Evolutionary conservation across 2,888 invertebrate genomes (phyloP), one percentile per base, ranked within the genome.

Genomic region (Pegoplata infirma): DNA sequence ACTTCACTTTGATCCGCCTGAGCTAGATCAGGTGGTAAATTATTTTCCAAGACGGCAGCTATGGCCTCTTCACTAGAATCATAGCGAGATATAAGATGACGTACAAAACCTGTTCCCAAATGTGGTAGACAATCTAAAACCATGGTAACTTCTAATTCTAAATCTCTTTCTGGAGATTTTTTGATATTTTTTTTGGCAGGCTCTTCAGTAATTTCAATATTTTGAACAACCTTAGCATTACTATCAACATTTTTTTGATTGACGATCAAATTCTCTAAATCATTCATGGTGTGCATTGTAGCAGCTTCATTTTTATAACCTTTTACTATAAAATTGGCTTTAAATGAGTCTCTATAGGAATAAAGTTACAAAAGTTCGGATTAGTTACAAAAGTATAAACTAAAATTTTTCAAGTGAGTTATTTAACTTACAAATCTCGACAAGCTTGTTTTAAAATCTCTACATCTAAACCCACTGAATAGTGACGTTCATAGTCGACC

Each of bases 21-120:
- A 1, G 82, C 83, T 25, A 90, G 79, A 83, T 89, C 89, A 0
- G 89, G 89, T 8, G 89, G 89, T n/a, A 90, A 81, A 83, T 90
- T 90, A 16, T 86, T 93, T 88, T 97, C 97, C 58, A 98, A 89
- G 75, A 98, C 91, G 55, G 95, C 95, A 86, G 96, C 94, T 75
- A 98, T 94, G 3, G 96, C 96, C 82, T 92, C 91, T 82, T 94
- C 94, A 0, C 93, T 91, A 82, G 94, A 92, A 17, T 94, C 92
- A 84, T 95, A 96, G 84, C 94, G 92, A 83, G 94, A 91, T 66
- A 98, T 90, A 83, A 97, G 94, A 85, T 92, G 92, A 89, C 96
- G 89, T 32, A 94, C 91, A 78, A 93, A 93, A 0, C 92, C 96
- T 84, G 94, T 94, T 0, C 97, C 96, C 56, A 97, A 90, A 89